These are phyloP conservation scores for Accipiter cooperii DNA, from an alignment of 2,113 vertebrate species.

Conservation along the genomic window DNA sequence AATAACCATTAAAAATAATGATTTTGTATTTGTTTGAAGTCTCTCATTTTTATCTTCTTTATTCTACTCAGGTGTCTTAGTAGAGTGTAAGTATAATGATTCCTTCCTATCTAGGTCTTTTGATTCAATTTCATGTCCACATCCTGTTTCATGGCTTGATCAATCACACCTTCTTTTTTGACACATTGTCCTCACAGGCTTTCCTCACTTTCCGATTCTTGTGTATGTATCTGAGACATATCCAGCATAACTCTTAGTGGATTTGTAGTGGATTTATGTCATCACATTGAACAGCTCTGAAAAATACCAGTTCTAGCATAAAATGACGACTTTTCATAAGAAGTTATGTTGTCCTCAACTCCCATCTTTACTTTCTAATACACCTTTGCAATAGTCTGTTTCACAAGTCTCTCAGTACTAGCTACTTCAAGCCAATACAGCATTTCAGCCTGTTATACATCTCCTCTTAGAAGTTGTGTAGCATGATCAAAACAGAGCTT, in stretches of 20 bases:
- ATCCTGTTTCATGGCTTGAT: neutral
- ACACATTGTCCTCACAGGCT: neutral
- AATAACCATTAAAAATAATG: neutral
- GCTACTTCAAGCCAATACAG: neutral
- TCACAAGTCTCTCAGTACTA: neutral
- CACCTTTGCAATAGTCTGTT: neutral
- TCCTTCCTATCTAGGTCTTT: neutral
- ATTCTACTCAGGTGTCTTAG: neutral
- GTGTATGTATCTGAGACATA: neutral
- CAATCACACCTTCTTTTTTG: neutral
- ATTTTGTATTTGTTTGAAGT: neutral
- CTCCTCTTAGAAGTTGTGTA: neutral
- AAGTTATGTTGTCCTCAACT: neutral
- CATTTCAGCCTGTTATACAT: neutral
- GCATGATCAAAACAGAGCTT: neutral
- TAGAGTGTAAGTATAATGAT: neutral
- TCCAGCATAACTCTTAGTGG: neutral
- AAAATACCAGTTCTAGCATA: neutral
- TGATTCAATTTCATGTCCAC: neutral
- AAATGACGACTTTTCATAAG: neutral
- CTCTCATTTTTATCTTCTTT: neutral
- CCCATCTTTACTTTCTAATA: neutral
- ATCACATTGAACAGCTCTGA: neutral
- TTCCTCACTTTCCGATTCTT: neutral
- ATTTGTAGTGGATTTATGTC: neutral